phyloP scores from a whole-genome alignment of 2,888 invertebrate species.

The Lasioglossum malachurum region DNA sequence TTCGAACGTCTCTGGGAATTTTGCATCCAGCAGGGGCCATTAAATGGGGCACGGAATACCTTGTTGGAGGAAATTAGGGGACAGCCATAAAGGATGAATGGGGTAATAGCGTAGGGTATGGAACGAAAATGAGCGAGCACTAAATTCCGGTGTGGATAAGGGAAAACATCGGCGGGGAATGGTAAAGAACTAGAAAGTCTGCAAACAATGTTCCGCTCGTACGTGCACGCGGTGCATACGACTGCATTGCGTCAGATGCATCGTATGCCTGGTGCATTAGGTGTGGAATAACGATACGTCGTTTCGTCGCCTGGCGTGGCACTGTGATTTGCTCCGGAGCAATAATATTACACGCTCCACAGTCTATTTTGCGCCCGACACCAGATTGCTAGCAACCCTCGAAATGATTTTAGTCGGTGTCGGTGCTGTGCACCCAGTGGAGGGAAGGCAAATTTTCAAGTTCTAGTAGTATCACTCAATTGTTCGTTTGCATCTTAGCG shows the following conservation, averaged over 20 bases:
- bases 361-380: constrained; percentile 53
- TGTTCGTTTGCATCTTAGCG: background rate
- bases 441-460: background rate
- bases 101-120: background rate
- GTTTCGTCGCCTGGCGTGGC: constrained; percentile 48
- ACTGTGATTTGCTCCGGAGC: constrained; percentile 40
- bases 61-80: constrained; percentile 3
- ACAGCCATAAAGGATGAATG: background rate
- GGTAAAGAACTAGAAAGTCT: constrained; percentile 26
- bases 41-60: background rate
- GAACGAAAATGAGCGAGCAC: constrained; percentile 2
- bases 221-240: constrained; percentile 26
- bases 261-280: constrained; percentile 47
- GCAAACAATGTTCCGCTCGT: constrained; percentile 45
- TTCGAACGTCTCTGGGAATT: background rate
- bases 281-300: constrained; percentile 63
- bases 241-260: constrained; percentile 62
- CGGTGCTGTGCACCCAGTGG: background rate
- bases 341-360: constrained; percentile 52
- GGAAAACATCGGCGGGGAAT: constrained; percentile 11
- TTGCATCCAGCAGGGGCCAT: background rate
- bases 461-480: background rate
- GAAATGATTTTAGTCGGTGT: constrained; percentile 23
- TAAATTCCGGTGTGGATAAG: constrained; percentile 2
- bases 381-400: constrained; percentile 37